Base-by-base conservation (phyloP, 2,797 vertebrate species). In the Sebastes jordani region DNA sequence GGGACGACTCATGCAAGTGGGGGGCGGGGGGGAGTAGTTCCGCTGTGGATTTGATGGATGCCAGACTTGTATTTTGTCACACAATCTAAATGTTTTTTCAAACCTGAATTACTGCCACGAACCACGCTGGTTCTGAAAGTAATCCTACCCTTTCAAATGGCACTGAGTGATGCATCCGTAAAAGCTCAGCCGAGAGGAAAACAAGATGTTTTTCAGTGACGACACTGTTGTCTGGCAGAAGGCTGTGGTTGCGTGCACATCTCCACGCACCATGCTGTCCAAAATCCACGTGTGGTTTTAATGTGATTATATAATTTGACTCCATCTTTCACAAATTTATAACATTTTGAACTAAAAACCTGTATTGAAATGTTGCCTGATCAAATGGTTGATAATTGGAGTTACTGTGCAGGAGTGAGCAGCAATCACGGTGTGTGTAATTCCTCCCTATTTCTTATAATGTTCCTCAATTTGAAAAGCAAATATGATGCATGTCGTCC, bases 1-100 rank as follows among this genome's bases (percentile, higher is more conserved):
- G 32, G 59, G 63, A 78, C 27, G 76, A 75, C 74, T 82, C 27
- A 42, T 71, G 67, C 62, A 73, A 85, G 56, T 34, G 34, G 8
- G 9, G 9, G 30, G 11, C 0, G 11, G 34, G 23, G 55, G 23
- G 27, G 29, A 54, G 81, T 77, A 71, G 67, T 22, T 36, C 55
- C 68, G 62, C 52, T 36, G 42, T 54, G 49, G 38, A 68, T 78
- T 42, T 85, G 80, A 88, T 80, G 60, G 80, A 71, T 88, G 38
- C 6, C 3, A 63, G 61, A 62, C 52, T 63, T 68, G 62, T 32
- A 27, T 71, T 54, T 85, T 74, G 76, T 78, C 63, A 46, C 56
- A 55, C 61, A 76, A 68, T 83, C 55, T 38, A 55, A 79, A 81
- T 80, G 16, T 64, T 29, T 81, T 76, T 71, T 27, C 42, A 64